Base-by-base conservation (phyloP, 2,113 vertebrate species). In the Morone saxatilis region DNA sequence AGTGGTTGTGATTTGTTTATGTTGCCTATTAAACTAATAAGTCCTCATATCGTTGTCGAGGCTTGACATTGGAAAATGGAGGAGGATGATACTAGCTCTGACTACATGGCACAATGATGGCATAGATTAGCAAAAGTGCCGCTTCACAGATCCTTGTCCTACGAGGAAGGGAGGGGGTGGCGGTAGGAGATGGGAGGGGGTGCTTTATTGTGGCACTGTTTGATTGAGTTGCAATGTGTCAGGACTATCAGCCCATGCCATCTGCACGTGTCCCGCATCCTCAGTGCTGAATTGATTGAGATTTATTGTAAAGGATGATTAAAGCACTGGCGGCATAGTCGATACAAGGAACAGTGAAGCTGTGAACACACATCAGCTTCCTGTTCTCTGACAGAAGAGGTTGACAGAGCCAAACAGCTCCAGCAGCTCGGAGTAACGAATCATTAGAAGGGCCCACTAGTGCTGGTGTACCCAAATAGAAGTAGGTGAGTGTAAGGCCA, bases 1-100 rank as follows among this genome's bases (percentile, higher is more conserved):
- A 94, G 86, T 93, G 88, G 66, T 83, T 85, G 78, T 93, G 94
- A 95, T 94, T 90, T 93, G 91, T 93, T 94, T 93, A 84, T 86
- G 90, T 86, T 91, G 86, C 88, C 72, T 79, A 89, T 94, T 92
- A 91, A 94, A 89, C 80, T 83, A 93, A 91, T 93, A 89, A 90
- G 82, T 90, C 80, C 82, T 92, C 85, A 85, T 85, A 90, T 91
- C 86, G 62, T 79, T 84, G 91, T 91, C 87, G 73, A 65, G 76
- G 83, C 88, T 71, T 83, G 89, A 92, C 86, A 87, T 78, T 72
- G 85, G 72, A 65, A 76, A 87, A 84, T n/a, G 43, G 82, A 82
- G 87, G 88, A 73, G 71, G 86, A 72, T 67, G 90, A 89, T 89
- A 71, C 83, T 41, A 25, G 89, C 85, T 90, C 80, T 81, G 87